Evolutionary conservation across 2,113 vertebrate species (phyloP), one percentile per base, ranked within the genome.

Genomic region (Pelobates fuscus): DNA sequence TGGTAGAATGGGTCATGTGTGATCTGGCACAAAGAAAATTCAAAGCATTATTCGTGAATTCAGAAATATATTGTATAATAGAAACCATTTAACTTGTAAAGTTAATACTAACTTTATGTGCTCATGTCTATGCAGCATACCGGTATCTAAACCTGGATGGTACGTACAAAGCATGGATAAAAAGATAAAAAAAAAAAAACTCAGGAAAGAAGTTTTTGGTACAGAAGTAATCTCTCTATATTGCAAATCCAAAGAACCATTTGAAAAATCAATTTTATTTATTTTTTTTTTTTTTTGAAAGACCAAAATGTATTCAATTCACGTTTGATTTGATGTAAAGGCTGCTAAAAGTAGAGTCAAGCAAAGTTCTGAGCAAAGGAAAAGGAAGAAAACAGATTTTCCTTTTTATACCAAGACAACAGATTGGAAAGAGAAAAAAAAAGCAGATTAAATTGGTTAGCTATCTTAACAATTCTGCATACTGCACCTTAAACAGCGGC

Each of bases 271-370:
- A 41, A 25, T 18, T 41, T 5, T 49, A 49, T 49, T 2, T 49
- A 18, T 18, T 17, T 49, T 49, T 21, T 5, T 49, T 12, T 49
- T 2, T 49, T 4, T 18, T 17, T 49, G 8, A 8, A 23, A 55
- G 21, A 55, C 11, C n/a, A 55, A 20, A 1, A 18, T 26, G 18
- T 15, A 60, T 15, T 32, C 6, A 24, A 27, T 27, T 27, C 6
- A 66, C 5, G 5, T 26, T 26, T 24, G 8, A 63, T 72, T 37
- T 63, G 43, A 63, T 18, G 46, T 72, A 72, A 62, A 76, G 64
- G 72, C 72, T 76, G 72, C 72, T 76, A 76, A 76, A 67, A 76
- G 63, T 59, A 67, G 72, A 49, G 72, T 24, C 63, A 67, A 49
- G 63, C 60, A 63, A 72, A 72, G 59, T 54, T 54, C 60, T 24